Conservation (phyloP, 2,888 invertebrate species). For the Phalera bucephala region DNA sequence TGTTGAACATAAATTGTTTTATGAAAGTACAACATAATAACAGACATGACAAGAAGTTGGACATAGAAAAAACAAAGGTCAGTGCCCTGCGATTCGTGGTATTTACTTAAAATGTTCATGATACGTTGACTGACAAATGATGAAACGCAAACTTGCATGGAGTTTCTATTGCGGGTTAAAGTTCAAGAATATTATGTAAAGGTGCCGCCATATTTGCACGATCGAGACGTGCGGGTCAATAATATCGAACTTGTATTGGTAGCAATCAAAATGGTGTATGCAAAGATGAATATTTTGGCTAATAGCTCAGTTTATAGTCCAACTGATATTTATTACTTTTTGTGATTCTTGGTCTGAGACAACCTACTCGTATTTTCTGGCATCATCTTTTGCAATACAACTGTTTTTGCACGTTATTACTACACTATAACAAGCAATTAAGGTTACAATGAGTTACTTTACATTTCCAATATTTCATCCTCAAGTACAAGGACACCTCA, state of each 20-base stretch:
- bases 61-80: conserved; percentile 23
- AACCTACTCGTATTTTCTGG: no score
- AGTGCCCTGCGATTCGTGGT: conserved; percentile 38
- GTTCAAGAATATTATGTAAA: conserved; percentile 42
- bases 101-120: conserved; percentile 51
- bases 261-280: not conserved
- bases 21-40: not conserved
- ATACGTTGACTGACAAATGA: conserved; percentile 57
- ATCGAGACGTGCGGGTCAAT: conserved; percentile 2
- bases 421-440: no score
- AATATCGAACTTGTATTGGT: not conserved
- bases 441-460: no score
- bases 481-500: no score
- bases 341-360: no score
- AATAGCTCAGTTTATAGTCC: no score
- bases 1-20: no score
- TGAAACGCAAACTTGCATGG: conserved; percentile 38
- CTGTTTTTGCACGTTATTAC: no score
- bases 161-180: conserved; percentile 43
- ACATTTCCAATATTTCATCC: no score
- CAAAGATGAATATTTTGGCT: no score
- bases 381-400: no score
- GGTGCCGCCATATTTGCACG: conserved; percentile 19
- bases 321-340: no score
- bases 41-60: conserved; percentile 6